A percentile compares a stretch with the other conserved stretches of the same genome.
phyloP scores from a whole-genome alignment of 1,140 invertebrate species.

The Drosophila fuyamai region DNA sequence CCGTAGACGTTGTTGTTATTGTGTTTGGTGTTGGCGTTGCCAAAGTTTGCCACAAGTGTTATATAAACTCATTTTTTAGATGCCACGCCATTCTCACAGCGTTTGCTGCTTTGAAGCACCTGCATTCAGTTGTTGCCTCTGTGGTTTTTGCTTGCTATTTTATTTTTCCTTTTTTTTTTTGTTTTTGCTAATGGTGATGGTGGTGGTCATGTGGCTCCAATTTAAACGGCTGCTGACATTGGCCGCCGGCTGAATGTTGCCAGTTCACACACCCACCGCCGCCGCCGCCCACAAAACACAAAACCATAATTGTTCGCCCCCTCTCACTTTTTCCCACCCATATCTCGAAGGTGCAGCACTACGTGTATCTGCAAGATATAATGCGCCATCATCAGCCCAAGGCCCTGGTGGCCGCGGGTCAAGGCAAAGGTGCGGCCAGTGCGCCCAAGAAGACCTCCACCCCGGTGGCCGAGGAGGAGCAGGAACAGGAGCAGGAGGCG shows the following conservation, averaged over 20 bases:
- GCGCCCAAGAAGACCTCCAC: slow-evolving; percentile 52
- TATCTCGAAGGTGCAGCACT: slow-evolving; percentile 73
- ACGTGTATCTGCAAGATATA: slow-evolving; percentile 81
- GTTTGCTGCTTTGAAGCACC: slow-evolving; percentile 39
- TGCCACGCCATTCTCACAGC: slow-evolving; percentile 79
- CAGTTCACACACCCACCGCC: slow-evolving; percentile 46
- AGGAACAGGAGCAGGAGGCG: slow-evolving; percentile 74
- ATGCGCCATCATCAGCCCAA: slow-evolving; percentile 74
- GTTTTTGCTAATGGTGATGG: neutral
- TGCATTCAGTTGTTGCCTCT: slow-evolving; percentile 24
- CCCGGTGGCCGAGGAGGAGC: slow-evolving; percentile 66
- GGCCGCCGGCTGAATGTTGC: slow-evolving; percentile 39
- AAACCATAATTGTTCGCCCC: slow-evolving; percentile 48
- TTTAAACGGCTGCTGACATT: slow-evolving; percentile 57
- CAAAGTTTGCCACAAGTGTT: slow-evolving; percentile 66
- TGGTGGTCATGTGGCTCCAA: slow-evolving; percentile 35
- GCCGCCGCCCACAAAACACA: too few species aligned
- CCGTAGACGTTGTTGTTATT: slow-evolving; percentile 42
- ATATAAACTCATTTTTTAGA: slow-evolving; percentile 78
- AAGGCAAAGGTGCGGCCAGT: slow-evolving; percentile 61
- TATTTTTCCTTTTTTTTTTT: slow-evolving; percentile 1
- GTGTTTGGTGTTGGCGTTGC: slow-evolving; percentile 40
- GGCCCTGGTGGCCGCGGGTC: slow-evolving; percentile 46
- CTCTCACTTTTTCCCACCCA: slow-evolving; percentile 26
- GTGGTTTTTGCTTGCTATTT: slow-evolving; percentile 21